Evolutionary conservation across 2,113 vertebrate species (phyloP), one percentile per base, ranked within the genome.

Genomic region (Neolamprologus sp.): DNA sequence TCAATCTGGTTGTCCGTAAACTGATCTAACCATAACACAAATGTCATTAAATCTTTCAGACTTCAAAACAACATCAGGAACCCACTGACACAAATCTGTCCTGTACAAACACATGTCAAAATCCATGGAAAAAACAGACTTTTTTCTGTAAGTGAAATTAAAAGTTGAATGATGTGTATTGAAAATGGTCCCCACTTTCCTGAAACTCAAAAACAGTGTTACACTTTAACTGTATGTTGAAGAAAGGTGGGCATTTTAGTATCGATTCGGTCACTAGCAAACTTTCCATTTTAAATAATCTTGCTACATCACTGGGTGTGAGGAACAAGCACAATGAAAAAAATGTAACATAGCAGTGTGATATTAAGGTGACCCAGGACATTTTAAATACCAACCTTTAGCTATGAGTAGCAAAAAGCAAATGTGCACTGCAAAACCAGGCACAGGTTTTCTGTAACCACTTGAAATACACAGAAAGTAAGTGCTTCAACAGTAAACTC

Each of bases 381-480:
- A 87, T 58, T 13, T 42, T 51, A 81, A 84, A 80, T 23, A 55
- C 53, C 40, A 63, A 78, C 40, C 26, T 11, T 71, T 45, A 21
- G 49, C 47, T 84, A 55, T 8, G 35, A 71, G 60, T 9, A 47
- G 16, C n/a, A 81, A 68, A 45, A 45, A 57, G 28, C 23, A 63
- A 84, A 81, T 35, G 58, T 75, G 68, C 21, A 49, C 65, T 26
- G 60, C 37, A 60, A 23, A 55, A 65, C 47, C 81, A 79, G 68
- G 80, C 26, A 81, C 53, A 60, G 55, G 55, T 49, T 85, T 73
- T 40, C 63, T 83, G 35, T 45, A 45, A 71, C 88, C 57, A 33
- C 58, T 87, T 89, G 45, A 80, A 85, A 89, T 26, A 93, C 55
- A 93, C 10, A 87, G 12, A 73, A 42, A 91, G 57, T 17, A 91